These are phyloP conservation scores for Lasioglossum morio DNA, from an alignment of 2,888 invertebrate species.

Conservation along the genomic window DNA sequence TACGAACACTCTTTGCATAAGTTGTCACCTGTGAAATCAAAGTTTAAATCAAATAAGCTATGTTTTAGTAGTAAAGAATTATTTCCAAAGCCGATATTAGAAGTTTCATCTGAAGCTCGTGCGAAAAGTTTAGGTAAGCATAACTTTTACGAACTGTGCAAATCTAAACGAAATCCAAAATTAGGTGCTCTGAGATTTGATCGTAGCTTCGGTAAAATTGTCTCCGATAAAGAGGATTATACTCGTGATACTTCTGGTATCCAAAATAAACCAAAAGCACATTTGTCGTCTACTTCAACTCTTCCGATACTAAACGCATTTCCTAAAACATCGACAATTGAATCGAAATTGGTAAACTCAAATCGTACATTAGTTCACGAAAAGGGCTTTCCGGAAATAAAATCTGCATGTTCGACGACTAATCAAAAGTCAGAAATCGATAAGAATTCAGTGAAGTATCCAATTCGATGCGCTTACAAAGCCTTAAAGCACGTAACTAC, in stretches of 20 bases:
- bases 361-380: not conserved
- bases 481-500: conserved; percentile 66
- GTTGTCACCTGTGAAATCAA: not conserved
- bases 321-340: not conserved
- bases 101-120: not conserved
- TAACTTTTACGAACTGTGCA: not conserved
- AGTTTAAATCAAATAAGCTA: not conserved
- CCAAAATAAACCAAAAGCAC: conserved; percentile 1
- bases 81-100: conserved; percentile 11
- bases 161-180: conserved; percentile 69
- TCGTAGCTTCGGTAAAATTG: conserved; percentile 72
- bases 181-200: conserved; percentile 70
- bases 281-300: not conserved
- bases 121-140: conserved; percentile 9
- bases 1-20: conserved; percentile 40
- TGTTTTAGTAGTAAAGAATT: not conserved
- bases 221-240: conserved; percentile 22
- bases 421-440: not conserved
- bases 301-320: not conserved
- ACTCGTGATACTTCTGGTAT: conserved; percentile 2
- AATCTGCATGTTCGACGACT: not conserved
- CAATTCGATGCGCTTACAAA: conserved; percentile 62
- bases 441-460: conserved; percentile 50
- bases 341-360: conserved; percentile 8
- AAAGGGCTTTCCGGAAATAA: not conserved